Conservation (phyloP, 2,797 vertebrate species). For the Sparidentex hasta region DNA sequence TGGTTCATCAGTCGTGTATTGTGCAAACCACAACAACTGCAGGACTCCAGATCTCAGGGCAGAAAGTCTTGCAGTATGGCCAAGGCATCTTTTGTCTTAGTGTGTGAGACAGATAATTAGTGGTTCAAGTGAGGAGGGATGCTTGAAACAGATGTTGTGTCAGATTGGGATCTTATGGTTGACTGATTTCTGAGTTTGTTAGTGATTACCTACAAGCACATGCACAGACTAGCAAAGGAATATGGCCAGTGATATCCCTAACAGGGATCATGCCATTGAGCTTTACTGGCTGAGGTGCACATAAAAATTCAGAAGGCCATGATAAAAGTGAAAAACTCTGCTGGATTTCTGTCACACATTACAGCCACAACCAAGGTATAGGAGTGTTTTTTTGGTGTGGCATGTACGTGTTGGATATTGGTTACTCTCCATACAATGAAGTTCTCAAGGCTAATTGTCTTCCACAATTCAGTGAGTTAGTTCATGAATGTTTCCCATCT, state of each 20-base stretch:
- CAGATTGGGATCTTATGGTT: slow-evolving; percentile 40
- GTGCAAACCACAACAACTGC: too few relatives aligned
- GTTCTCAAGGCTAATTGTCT: not conserved
- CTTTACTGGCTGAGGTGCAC: not conserved
- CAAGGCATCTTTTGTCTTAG: not conserved
- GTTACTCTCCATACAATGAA: not conserved
- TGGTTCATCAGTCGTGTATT: too few relatives aligned
- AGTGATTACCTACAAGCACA: not conserved
- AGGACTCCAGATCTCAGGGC: too few relatives aligned
- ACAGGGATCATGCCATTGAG: not conserved
- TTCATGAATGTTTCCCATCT: not conserved
- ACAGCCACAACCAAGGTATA: not conserved
- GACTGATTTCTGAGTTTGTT: not conserved
- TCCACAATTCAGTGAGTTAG: not conserved
- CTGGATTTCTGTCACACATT: not conserved
- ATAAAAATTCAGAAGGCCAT: not conserved
- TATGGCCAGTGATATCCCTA: not conserved
- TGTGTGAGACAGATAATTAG: slow-evolving; percentile 9
- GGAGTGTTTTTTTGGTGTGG: too few relatives aligned
- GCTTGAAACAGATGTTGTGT: slow-evolving; percentile 49
- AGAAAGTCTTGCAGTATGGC: not conserved
- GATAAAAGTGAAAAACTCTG: not conserved
- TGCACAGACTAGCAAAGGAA: not conserved
- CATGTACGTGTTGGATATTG: too few relatives aligned
- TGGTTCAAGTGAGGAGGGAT: not conserved